phyloP scores from a whole-genome alignment of 2,797 vertebrate species.

The Brotula barbata region DNA sequence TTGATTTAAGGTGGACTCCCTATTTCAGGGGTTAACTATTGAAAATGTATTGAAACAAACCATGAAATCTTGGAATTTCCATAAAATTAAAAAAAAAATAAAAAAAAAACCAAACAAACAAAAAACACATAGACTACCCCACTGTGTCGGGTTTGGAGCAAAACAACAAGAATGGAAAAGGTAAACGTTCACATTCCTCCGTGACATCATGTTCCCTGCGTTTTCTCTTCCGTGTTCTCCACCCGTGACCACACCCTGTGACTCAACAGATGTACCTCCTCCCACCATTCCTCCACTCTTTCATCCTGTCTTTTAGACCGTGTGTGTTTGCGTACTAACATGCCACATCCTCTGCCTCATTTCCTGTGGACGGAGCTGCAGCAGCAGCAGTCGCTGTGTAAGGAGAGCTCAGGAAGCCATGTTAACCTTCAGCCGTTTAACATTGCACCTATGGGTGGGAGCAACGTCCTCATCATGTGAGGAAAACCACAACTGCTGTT shows the following conservation, averaged over 20 bases:
- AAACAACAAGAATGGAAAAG: conserved; percentile 3
- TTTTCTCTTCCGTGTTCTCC: conserved; percentile 1
- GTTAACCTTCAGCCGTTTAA: conserved; percentile 41
- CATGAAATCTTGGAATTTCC: too few species aligned
- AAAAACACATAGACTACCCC: too few species aligned
- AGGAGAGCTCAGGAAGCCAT: conserved; percentile 41
- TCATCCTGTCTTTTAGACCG: conserved; percentile 47
- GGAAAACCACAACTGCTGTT: conserved; percentile 20
- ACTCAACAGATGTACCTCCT: conserved; percentile 40
- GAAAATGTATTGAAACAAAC: too few species aligned
- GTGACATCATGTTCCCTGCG: conserved; percentile 8
- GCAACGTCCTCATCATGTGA: conserved; percentile 10
- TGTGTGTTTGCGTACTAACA: conserved; percentile 42
- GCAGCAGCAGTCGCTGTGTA: conserved; percentile 17
- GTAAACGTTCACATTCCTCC: conserved; percentile 37
- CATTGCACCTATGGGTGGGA: conserved; percentile 23
- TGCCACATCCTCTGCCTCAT: conserved; percentile 72
- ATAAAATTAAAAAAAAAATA: too few species aligned
- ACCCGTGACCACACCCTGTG: conserved; percentile 35
- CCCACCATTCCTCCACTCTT: conserved; percentile 10
- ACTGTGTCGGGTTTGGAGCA: not conserved
- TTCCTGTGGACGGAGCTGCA: conserved; percentile 66
- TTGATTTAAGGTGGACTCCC: too few species aligned
- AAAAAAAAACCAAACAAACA: too few species aligned
- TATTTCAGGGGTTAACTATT: too few species aligned